phyloP scores from a whole-genome alignment of 1,140 invertebrate species.

The Leptinotarsa defecta region DNA sequence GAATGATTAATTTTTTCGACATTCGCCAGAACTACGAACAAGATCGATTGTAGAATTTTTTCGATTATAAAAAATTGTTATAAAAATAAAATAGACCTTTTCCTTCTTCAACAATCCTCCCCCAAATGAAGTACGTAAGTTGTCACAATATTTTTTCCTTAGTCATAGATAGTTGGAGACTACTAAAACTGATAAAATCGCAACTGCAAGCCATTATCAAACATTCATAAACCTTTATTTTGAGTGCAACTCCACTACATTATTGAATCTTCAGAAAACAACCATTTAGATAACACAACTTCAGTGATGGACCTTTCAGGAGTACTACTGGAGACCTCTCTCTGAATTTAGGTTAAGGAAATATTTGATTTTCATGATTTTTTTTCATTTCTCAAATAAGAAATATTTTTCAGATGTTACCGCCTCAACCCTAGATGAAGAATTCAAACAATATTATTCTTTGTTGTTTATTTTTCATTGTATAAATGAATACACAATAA shows the following conservation, averaged over 20 bases:
- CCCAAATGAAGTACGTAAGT: conserved; percentile 7
- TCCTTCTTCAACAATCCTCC: not conserved
- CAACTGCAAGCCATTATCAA: conserved; percentile 21
- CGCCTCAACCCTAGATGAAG: no score
- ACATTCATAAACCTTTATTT: conserved; percentile 22
- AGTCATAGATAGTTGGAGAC: not conserved
- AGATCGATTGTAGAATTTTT: not conserved
- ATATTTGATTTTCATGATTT: no score
- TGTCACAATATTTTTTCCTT: conserved; percentile 12
- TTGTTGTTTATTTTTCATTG: no score
- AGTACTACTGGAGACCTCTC: no score
- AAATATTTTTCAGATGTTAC: no score
- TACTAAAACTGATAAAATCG: not conserved
- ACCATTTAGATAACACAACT: conserved; percentile 1
- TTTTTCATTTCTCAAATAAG: no score
- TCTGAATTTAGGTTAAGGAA: no score
- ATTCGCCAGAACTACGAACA: not conserved
- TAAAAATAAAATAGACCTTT: conserved; percentile 24
- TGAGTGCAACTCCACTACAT: conserved; percentile 26
- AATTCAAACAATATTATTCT: no score
- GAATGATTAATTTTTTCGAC: not conserved
- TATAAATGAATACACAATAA: no score
- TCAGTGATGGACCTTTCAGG: no score
- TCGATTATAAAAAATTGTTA: not conserved
- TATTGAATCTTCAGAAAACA: conserved; percentile 20